phyloP scores from a whole-genome alignment of 2,888 invertebrate genomes.

The Drosophila monieri region DNA sequence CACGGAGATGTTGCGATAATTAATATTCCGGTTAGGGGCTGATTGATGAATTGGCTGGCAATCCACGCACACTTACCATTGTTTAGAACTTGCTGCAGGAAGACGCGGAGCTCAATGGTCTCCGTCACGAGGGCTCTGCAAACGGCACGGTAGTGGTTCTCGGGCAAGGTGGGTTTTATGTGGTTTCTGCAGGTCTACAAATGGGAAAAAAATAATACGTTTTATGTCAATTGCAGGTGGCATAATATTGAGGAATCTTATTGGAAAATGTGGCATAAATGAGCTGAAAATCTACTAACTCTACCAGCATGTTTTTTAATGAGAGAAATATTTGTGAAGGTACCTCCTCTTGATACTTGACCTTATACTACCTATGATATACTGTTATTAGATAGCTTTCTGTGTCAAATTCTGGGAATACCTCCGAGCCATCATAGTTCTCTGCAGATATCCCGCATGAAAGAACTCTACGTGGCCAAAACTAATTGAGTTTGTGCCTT shows the following conservation, averaged over 20 bases:
- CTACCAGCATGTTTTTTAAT: too few relatives aligned
- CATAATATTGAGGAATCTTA: neutral
- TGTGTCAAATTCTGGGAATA: constrained; percentile 14
- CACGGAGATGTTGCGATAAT: constrained; percentile 37
- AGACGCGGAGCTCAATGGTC: constrained; percentile 94
- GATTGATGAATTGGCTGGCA: neutral
- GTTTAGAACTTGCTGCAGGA: constrained; percentile 91
- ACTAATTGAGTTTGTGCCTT: constrained; percentile 27
- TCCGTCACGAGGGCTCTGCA: constrained; percentile 96
- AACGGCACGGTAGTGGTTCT: constrained; percentile 92
- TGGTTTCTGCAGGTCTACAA: constrained; percentile 85
- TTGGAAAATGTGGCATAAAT: too few relatives aligned
- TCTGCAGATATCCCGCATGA: constrained; percentile 15
- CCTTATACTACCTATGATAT: too few relatives aligned
- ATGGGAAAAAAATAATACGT: too few relatives aligned
- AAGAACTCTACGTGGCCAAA: constrained; percentile 12
- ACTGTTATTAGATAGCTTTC: neutral
- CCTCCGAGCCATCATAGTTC: constrained; percentile 4
- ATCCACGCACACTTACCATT: constrained; percentile 82
- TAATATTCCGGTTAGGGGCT: neutral
- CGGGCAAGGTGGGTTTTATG: constrained; percentile 84
- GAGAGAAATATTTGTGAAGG: too few relatives aligned
- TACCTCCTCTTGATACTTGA: too few relatives aligned
- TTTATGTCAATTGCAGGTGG: neutral
- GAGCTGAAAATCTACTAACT: too few relatives aligned